phyloP scores from a whole-genome alignment of 2,113 vertebrate species.

The Perca flavescens region DNA sequence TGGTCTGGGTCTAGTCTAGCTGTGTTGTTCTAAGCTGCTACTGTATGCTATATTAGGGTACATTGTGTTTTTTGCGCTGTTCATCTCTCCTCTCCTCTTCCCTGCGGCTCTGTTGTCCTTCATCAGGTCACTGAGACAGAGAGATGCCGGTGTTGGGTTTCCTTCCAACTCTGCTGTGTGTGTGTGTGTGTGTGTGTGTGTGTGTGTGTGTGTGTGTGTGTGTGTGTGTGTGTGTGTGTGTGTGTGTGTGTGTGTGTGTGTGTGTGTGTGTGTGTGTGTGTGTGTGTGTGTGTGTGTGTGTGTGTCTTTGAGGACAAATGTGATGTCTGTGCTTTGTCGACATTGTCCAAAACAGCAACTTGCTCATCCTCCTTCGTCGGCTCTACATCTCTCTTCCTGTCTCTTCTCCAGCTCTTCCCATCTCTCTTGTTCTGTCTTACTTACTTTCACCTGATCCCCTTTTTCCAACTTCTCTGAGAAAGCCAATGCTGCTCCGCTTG shows the following conservation, averaged over 20 bases:
- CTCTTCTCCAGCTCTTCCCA: slow-evolving; percentile 38
- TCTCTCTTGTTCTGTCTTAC: slow-evolving; percentile 46
- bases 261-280: slow-evolving; percentile 17
- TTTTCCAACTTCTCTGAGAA: slow-evolving; percentile 65
- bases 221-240: slow-evolving; percentile 13
- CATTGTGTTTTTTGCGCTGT: slow-evolving; percentile 43
- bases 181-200: no score
- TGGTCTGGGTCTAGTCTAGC: slow-evolving; percentile 41
- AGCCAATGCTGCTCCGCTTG: slow-evolving; percentile 69
- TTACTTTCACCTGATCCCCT: slow-evolving; percentile 59
- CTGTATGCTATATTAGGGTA: slow-evolving; percentile 56
- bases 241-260: slow-evolving; percentile 10
- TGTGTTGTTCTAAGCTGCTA: slow-evolving; percentile 41
- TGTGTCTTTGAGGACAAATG: slow-evolving; percentile 45
- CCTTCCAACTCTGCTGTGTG: slow-evolving; percentile 39
- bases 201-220: slow-evolving; percentile 10
- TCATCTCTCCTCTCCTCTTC: slow-evolving; percentile 63
- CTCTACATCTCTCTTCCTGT: slow-evolving; percentile 46
- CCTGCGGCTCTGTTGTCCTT: slow-evolving; percentile 73
- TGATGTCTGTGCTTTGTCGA: slow-evolving; percentile 34
- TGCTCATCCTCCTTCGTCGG: slow-evolving; percentile 52
- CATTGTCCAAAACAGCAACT: slow-evolving; percentile 52
- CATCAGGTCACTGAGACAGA: slow-evolving; percentile 69
- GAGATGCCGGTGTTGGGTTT: slow-evolving; percentile 74
- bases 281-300: slow-evolving; percentile 15